Conservation (phyloP, 23 tunicate species). For the Oikopleura albicans region DNA sequence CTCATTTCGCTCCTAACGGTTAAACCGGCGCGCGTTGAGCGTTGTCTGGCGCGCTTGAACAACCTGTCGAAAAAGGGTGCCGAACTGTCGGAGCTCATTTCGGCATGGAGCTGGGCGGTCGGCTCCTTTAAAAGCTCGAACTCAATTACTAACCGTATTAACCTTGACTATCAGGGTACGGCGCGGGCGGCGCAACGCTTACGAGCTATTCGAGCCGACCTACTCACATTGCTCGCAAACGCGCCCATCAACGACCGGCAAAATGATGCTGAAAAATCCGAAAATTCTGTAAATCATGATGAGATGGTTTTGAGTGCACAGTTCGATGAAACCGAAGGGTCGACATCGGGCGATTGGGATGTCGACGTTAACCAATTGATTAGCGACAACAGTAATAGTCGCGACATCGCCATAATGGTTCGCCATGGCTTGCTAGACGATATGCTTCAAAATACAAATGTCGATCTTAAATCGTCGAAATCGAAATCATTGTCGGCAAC, state of each 20-base stretch:
- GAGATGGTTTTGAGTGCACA: not conserved
- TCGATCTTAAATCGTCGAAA: not conserved
- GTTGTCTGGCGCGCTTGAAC: not conserved
- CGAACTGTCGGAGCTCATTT: not conserved
- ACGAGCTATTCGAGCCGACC: not conserved
- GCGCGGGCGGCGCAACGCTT: not conserved
- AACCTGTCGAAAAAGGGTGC: not conserved
- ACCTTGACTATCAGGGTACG: conserved; percentile 8
- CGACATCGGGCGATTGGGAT: not conserved
- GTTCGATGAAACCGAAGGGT: not conserved
- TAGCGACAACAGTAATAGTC: not conserved
- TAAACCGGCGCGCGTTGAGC: not conserved
- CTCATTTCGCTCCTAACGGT: not conserved
- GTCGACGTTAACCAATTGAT: not conserved
- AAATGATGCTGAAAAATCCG: not conserved
- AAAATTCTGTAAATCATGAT: not conserved
- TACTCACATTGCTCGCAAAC: not conserved
- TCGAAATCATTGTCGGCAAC: not conserved
- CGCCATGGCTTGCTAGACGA: conserved; percentile 1
- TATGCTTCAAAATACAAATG: not conserved
- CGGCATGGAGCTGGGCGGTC: conserved; percentile 15
- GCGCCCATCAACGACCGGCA: not conserved
- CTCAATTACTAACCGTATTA: not conserved
- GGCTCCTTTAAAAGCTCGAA: not conserved
- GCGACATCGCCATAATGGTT: not conserved